Evolutionary conservation across 2,113 vertebrate genomes (phyloP), one percentile per base, ranked within the genome.

Genomic region (Cephalopterus ornatus): DNA sequence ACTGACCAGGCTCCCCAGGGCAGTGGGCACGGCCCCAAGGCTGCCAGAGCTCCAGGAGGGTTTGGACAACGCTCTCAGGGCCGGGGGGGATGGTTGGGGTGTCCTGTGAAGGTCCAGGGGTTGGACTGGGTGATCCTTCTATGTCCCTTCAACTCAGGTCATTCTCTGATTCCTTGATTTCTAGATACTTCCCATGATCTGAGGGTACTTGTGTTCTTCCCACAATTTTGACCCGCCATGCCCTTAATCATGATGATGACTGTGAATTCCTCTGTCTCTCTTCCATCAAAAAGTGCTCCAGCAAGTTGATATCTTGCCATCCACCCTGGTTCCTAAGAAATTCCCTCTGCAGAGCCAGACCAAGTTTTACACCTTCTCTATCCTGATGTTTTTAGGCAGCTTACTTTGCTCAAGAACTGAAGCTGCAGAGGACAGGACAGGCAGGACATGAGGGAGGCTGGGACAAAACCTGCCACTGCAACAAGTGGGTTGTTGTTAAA

Each of bases 21-120:
- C 59, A 53, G 37, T 33, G 23, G 44, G 22, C 33, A 46, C 2
- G 0, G n/a, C 33, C 7, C 28, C 1, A 14, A 62, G 66, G 74
- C 41, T 71, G 47, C 47, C 49, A 47, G n/a, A 71, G 47, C 75
- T 63, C 30, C 47, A n/a, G 55, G 28, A 47, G 22, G 2, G 37
- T 11, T 73, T 24, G 50, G 50, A 30, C 4, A 11, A 6, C 4
- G 1, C 47, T 50, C 12, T 28, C 5, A 35, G 49, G 49, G 5
- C 6, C 11, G 30, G 50, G 30, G 6, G 32, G 71, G 52, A 11
- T 20, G n/a, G 17, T 15, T 56, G 52, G 39, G 12, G 55, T 4
- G n/a, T 59, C 55, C 42, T 30, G 55, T 0, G 33, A 33, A 37
- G 74, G 28, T 21, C 4, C 26, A 3, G 33, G 15, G 0, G 21